Base-by-base conservation (phyloP, 2,113 vertebrate species). In the Ceuthmochares aereus region DNA sequence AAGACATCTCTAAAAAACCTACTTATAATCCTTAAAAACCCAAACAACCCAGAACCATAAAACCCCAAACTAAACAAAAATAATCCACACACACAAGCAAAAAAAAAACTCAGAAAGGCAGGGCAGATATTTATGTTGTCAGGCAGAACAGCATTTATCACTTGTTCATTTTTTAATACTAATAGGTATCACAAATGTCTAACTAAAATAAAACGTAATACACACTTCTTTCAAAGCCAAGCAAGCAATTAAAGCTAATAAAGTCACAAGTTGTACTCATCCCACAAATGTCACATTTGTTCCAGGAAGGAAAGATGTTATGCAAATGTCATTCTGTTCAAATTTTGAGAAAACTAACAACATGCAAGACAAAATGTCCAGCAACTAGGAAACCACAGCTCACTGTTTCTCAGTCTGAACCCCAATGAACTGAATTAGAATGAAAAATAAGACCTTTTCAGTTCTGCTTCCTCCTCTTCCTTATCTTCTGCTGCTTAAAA, bases 231-330 rank as follows among this genome's bases (percentile, higher is more conserved):
- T 54, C 51, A 45, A 37, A 93, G 27, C 36, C 45, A 90, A 66
- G 67, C n/a, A 56, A 27, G n/a, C 54, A 96, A 90, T 85, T 83
- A 83, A 81, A 83, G 78, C 51, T 73, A 58, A 92, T 83, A 52
- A 94, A 73, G 56, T 68, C 74, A 75, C 63, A 85, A 79, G 30
- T 68, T 95, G 64, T 91, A 87, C 82, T 84, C 55, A 19, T 79
- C n/a, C 78, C 40, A 88, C 2, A 2, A 90, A 88, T 63, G 43
- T 68, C 90, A 85, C n/a, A 54, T 62, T 90, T 67, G 52, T 78
- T 74, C 25, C 54, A 84, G 74, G 43, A 96, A 73, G 58, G n/a
- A 87, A 84, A 73, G 58, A 69, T 36, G 7, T 63, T 43, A 60
- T 37, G 56, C 37, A 91, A 95, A 87, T 87, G 77, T 67, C 94